phyloP scores from a whole-genome alignment of 1,140 invertebrate species.

The Gryon sp. region DNA sequence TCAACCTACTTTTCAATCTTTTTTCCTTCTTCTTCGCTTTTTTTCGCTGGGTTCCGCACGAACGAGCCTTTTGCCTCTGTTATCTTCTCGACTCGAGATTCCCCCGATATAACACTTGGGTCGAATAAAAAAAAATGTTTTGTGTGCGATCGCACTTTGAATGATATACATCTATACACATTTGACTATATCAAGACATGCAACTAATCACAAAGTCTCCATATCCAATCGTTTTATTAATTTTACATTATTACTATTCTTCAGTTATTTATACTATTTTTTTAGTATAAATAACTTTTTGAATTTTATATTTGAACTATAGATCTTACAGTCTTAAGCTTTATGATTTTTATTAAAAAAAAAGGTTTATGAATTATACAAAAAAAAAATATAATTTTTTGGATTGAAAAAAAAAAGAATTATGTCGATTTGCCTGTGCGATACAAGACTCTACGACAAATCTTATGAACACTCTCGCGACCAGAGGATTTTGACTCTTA shows the following conservation, averaged over 20 bases:
- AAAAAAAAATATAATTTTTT: too few species aligned
- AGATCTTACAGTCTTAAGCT: too few species aligned
- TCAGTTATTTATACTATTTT: conserved; percentile 21
- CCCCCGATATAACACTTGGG: conserved; percentile 13
- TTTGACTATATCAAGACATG: too few species aligned
- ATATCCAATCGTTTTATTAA: too few species aligned
- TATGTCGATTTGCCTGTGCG: conserved; percentile 2
- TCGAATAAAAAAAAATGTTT: conserved; percentile 17
- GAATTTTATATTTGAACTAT: too few species aligned
- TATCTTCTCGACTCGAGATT: conserved; percentile 12
- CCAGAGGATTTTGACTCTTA: conserved; percentile 26
- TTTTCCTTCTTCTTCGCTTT: conserved; percentile 28
- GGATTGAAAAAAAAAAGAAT: neutral
- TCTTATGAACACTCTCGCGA: conserved; percentile 21
- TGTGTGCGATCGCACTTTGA: conserved; percentile 2
- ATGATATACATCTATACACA: too few species aligned
- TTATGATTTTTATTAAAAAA: too few species aligned
- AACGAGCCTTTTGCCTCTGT: conserved; percentile 31
- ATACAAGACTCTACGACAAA: conserved; percentile 39
- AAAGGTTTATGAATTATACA: conserved; percentile 1
- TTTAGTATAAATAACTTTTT: neutral
- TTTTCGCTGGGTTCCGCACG: conserved; percentile 45
- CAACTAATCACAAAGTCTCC: too few species aligned
- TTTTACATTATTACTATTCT: too few species aligned
- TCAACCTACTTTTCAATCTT: conserved; percentile 57